Base-by-base conservation (phyloP, 2,113 vertebrate species). In the Mesembrinibis cayennensis region DNA sequence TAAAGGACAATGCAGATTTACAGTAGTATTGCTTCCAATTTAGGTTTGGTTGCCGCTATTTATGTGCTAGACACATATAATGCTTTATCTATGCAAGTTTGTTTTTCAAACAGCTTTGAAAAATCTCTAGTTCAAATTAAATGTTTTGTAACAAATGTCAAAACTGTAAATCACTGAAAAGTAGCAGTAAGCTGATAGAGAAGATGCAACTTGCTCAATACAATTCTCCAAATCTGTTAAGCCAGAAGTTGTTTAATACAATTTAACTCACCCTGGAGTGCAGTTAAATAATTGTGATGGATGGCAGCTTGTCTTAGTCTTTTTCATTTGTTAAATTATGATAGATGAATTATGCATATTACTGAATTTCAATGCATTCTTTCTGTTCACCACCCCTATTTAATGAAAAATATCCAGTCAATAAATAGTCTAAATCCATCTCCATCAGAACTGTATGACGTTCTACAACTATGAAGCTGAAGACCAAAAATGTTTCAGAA, bases 281-380 rank as follows among this genome's bases (percentile, higher is more conserved):
- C 52, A 95, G 97, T 98, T 98, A 98, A 98, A 98, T 89, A 98
- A 98, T 97, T 97, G 97, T 98, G 94, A 98, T 97, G 97, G 98
- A 99, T 98, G 98, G 98, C 98, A 98, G 97, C 93, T 95, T 98
- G 97, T 97, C 98, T 98, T 97, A 96, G 96, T 98, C 93, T 93
- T 97, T 97, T 97, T 97, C 95, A 98, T 98, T 98, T 98, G 97
- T 98, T 98, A 98, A 98, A 98, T 98, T 98, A 98, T 99, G 98
- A 99, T 98, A 97, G 98, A 99, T 98, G 98, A 98, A 97, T 98
- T 98, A 97, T 92, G 93, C 97, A 98, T 91, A 90, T 94, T 96
- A 96, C 80, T 89, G 89, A 98, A 98, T 98, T 97, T 96, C 95
- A 97, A 97, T 96, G 84, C 94, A 94, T 81, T 90, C 90, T 97